A percentile compares a stretch with the other conserved stretches of the same genome.
Evolutionary conservation across 2,797 vertebrate species (phyloP).

Genomic region (Harpagifer antarcticus): DNA sequence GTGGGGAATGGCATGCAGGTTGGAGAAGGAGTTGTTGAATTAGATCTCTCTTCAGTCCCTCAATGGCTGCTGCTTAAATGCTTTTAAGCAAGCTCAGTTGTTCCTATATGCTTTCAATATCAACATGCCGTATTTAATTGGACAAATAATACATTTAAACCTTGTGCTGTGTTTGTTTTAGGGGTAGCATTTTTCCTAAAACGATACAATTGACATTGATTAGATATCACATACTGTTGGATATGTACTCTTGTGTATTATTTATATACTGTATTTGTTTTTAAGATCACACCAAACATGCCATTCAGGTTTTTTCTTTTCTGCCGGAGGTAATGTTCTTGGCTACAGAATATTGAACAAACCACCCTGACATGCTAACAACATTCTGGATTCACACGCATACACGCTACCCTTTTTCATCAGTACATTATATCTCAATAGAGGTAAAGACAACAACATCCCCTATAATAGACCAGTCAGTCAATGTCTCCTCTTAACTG

Average conservation of each 20-base stretch:
- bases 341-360: background rate
- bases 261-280: background rate
- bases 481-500: conserved; percentile 37
- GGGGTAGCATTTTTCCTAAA: background rate
- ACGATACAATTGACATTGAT: background rate
- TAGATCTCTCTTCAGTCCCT: background rate
- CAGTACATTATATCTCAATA: conserved; percentile 42
- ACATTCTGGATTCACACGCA: conserved; percentile 10
- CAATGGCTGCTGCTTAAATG: background rate
- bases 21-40: background rate
- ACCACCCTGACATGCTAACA: conserved; percentile 5
- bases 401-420: conserved; percentile 2
- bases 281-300: background rate
- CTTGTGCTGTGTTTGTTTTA: background rate
- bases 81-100: background rate
- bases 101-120: background rate
- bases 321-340: background rate
- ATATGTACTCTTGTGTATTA: background rate
- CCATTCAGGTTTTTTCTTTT: background rate
- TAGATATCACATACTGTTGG: background rate
- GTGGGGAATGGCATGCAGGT: background rate
- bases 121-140: background rate
- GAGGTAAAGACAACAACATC: conserved; percentile 53
- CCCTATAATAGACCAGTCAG: conserved; percentile 51
- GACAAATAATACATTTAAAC: background rate